Base-by-base conservation (phyloP, 2,888 invertebrate species). In the Lithophane semibrunnea region DNA sequence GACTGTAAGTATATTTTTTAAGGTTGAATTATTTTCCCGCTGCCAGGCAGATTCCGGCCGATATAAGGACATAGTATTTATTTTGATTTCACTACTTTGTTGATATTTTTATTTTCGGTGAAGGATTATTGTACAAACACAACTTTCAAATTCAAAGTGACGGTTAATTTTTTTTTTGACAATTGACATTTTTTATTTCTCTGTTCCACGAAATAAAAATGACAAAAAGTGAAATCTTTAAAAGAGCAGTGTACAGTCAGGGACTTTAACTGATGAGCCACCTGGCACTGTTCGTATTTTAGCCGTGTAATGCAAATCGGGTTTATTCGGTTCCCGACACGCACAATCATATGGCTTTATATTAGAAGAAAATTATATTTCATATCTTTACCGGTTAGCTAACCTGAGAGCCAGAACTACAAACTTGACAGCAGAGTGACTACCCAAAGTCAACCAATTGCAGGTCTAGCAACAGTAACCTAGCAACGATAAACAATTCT, bases 31-130 rank as follows among this genome's bases (percentile, higher is more conserved):
- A 61, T 77, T 80, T 69, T 86, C 85, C 18, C 79, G 78, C 63
- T 83, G 89, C 89, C 91, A 88, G 37, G 80, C 67, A 61, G 86
- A 73, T 58, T 85, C 88, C n/a, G 81, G 71, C 18, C 77, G 80
- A 80, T 86, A 82, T 16, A 72, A 21, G 24, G 85, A 72, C 90
- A 91, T 91, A 21, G 16, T 69, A 12, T 12, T 24, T 47, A 37
- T n/a, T 21, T 42, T n/a, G 4, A 37, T 49, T 72, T 64, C 10
- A 24, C 18, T 58, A n/a, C 54, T 67, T 56, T 60, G 13, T 70
- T 42, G 10, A 9, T 56, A 63, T 42, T 61, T n/a, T n/a, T 49
- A 54, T 9, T 29, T 37, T 56, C 37, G 1, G 37, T 21, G 16
- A 13, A 73, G 5, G n/a, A 37, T 1, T 2, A 1, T 29, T 29